Conservation (phyloP, 2,888 invertebrate species). For the Nemotelus pantherinus region DNA sequence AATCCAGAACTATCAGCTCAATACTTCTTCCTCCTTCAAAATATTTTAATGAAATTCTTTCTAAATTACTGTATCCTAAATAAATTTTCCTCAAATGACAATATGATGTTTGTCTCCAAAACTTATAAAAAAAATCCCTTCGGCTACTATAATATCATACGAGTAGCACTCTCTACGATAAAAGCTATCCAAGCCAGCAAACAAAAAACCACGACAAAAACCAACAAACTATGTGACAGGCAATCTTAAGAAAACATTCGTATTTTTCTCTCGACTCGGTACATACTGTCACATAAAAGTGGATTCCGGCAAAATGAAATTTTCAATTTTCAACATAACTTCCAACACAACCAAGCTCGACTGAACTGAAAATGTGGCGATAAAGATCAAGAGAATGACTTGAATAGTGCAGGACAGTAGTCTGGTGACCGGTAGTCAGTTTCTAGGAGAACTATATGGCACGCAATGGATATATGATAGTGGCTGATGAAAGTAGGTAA, state of each 20-base stretch:
- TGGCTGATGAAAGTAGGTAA: no score
- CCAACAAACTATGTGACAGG: neutral
- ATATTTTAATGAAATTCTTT: neutral
- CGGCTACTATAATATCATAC: conserved; percentile 11
- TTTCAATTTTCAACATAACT: conserved; percentile 34
- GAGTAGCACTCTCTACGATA: neutral
- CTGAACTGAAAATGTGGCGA: conserved; percentile 30
- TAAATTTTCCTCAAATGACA: conserved; percentile 22
- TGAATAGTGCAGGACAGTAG: neutral
- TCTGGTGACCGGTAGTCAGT: no score
- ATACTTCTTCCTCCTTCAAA: no score
- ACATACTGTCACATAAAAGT: conserved; percentile 28
- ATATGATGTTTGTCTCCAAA: neutral
- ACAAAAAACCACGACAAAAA: neutral
- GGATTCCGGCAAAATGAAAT: conserved; percentile 40
- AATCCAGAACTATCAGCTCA: no score
- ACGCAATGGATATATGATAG: no score
- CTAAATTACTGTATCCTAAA: neutral
- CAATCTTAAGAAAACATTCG: conserved; percentile 31
- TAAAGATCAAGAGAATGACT: conserved; percentile 27
- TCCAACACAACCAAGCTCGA: neutral
- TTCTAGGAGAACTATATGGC: no score
- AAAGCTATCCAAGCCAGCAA: neutral
- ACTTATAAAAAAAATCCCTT: neutral
- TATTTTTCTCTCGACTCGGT: neutral